phyloP scores from a whole-genome alignment of 2,113 vertebrate genomes.

The Bostrychus sinensis region DNA sequence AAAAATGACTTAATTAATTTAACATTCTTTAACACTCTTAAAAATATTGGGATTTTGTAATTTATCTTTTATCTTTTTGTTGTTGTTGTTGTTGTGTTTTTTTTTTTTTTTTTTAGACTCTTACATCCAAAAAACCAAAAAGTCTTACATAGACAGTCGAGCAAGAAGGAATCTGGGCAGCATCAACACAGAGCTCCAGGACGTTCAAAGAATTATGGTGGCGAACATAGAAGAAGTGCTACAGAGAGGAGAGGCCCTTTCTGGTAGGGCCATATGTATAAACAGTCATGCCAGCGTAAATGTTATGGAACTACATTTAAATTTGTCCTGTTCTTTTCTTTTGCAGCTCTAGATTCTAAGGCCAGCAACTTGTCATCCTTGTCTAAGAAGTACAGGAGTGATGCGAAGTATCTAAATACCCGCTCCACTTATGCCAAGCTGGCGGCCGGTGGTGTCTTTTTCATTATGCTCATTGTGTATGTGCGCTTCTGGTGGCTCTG shows the following conservation, averaged over 20 bases:
- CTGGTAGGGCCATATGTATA: slow-evolving; percentile 77
- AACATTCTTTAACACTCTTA: too few relatives aligned
- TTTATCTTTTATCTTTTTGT: too few relatives aligned
- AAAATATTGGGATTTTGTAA: too few relatives aligned
- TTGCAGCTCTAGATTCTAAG: slow-evolving; percentile 95
- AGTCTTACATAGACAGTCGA: slow-evolving; percentile 96
- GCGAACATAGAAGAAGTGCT: slow-evolving; percentile 98
- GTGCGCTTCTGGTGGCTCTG: slow-evolving; percentile 99
- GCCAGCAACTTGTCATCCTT: slow-evolving; percentile 96
- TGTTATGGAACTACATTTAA: too few relatives aligned
- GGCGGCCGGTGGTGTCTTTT: slow-evolving; percentile 93
- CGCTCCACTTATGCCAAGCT: slow-evolving; percentile 98
- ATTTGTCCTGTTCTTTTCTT: slow-evolving; percentile 2
- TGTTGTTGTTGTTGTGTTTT: background rate
- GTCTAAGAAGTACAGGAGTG: slow-evolving; percentile 98
- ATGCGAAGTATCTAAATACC: slow-evolving; percentile 98
- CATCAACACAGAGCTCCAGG: slow-evolving; percentile 98
- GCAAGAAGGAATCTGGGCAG: slow-evolving; percentile 94
- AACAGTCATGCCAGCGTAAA: background rate
- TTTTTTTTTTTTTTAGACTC: slow-evolving; percentile 82
- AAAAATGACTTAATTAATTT: too few relatives aligned
- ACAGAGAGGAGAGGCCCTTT: slow-evolving; percentile 94
- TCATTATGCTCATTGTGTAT: slow-evolving; percentile 98
- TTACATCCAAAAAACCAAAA: slow-evolving; percentile 99
- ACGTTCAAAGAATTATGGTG: slow-evolving; percentile 99